These are phyloP conservation scores for Chrysotoxum bicinctum DNA, from an alignment of 2,888 invertebrate species.

Conservation along the genomic window DNA sequence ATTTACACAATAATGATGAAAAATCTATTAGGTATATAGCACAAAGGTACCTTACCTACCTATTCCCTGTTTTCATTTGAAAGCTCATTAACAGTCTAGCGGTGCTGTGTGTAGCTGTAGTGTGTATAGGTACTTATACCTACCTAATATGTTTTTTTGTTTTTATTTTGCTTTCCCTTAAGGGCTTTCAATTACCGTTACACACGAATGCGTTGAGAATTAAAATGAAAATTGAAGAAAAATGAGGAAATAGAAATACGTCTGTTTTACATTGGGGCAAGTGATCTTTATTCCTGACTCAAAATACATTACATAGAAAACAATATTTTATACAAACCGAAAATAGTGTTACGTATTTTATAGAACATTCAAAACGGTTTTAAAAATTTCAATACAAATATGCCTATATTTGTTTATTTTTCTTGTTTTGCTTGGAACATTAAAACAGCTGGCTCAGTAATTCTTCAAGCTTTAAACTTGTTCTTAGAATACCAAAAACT, in stretches of 20 bases:
- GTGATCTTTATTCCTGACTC: background rate
- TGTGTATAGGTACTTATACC: background rate
- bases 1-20: slow-evolving; percentile 19
- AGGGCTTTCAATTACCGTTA: slow-evolving; percentile 65
- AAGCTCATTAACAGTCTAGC: slow-evolving; percentile 64
- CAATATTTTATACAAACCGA: no score
- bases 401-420: no score
- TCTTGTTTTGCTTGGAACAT: no score
- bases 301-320: no score
- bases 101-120: background rate
- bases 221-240: slow-evolving; percentile 21
- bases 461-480: no score
- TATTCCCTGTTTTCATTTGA: slow-evolving; percentile 28
- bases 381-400: no score
- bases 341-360: no score
- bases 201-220: slow-evolving; percentile 61
- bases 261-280: background rate
- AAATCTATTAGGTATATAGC: background rate
- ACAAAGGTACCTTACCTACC: background rate
- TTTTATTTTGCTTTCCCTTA: slow-evolving; percentile 35
- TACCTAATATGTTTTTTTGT: background rate
- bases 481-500: no score
- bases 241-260: slow-evolving; percentile 23
- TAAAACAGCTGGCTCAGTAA: no score
- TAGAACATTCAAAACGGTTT: no score